These are phyloP conservation scores for Cyrtonyx montezumae DNA, from an alignment of 2,113 vertebrate species.

Conservation along the genomic window DNA sequence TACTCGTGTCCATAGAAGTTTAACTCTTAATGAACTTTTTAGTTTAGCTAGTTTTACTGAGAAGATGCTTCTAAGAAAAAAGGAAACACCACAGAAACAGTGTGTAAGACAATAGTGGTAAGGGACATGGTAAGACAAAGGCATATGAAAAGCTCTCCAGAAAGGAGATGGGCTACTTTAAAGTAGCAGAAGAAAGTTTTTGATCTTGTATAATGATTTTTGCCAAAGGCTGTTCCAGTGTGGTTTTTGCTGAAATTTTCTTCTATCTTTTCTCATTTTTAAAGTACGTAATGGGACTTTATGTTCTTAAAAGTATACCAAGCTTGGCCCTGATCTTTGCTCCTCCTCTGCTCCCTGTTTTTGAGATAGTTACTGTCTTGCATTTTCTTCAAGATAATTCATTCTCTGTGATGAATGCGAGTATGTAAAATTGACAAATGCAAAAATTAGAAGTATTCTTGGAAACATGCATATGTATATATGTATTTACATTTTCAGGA, in stretches of 20 bases:
- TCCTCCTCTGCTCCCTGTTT: neutral
- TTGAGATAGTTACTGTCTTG: neutral
- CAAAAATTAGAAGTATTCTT: neutral
- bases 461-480: neutral
- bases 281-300: neutral
- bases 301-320: neutral
- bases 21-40: neutral
- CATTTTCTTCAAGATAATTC: neutral
- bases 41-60: neutral
- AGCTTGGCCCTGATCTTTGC: neutral
- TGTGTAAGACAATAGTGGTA: neutral
- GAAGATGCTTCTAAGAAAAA: neutral
- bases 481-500: neutral
- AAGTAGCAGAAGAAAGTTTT: neutral
- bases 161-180: neutral
- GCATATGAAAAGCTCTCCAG: neutral
- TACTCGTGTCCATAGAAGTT: neutral
- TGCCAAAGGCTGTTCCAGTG: neutral
- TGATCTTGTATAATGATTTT: neutral
- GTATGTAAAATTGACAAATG: neutral
- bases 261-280: neutral
- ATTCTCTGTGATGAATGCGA: neutral
- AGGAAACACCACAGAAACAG: neutral
- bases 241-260: conserved; percentile 1
- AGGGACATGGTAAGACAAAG: neutral